Evolutionary conservation across 2,797 vertebrate species (phyloP), one percentile per base, ranked within the genome.

Genomic region (Eremophila alpestris): DNA sequence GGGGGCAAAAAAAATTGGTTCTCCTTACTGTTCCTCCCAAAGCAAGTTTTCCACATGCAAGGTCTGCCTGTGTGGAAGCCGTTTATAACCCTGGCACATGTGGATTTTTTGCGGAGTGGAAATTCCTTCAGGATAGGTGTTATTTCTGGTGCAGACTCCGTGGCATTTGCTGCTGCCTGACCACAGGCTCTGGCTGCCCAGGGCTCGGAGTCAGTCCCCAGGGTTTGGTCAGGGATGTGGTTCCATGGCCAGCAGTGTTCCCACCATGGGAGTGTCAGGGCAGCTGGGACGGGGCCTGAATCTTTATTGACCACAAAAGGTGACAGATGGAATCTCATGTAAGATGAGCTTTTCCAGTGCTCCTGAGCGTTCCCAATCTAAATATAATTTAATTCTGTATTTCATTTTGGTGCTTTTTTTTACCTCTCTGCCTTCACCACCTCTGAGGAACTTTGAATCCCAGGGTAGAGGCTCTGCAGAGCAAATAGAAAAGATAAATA

Each of bases 21-120:
- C 38, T 93, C 62, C 54, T 78, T 82, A 45, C 70, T 16, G 1
- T 76, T 90, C 51, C 63, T 89, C 59, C 40, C 70, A 55, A 49
- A 52, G 58, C 43, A 45, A 34, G 82, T 85, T 83, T 93, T 94
- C 92, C 76, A 82, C 51, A 21, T 67, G 67, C 54, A 63, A 76
- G 38, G 29, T 46, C 79, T 80, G 54, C 71, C 49, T 41, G 43
- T 64, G 65, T 55, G 17, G 51, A 49, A 81, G 58, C 65, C 56
- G 3, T 93, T 95, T 95, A 89, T 83, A 94, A 62, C 78, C 68
- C 76, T 96, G 84, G 81, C 92, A 78, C 81, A 20, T 10, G 34
- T 12, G n/a, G 46, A 12, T 68, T 38, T 70, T 84, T 89, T 78
- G 55, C 26, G 74, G 89, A 67, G 76, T 89, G 96, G 93, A 88